These are phyloP conservation scores for Acheta domesticus DNA, from an alignment of 2,888 invertebrate genomes.

Conservation along the genomic window DNA sequence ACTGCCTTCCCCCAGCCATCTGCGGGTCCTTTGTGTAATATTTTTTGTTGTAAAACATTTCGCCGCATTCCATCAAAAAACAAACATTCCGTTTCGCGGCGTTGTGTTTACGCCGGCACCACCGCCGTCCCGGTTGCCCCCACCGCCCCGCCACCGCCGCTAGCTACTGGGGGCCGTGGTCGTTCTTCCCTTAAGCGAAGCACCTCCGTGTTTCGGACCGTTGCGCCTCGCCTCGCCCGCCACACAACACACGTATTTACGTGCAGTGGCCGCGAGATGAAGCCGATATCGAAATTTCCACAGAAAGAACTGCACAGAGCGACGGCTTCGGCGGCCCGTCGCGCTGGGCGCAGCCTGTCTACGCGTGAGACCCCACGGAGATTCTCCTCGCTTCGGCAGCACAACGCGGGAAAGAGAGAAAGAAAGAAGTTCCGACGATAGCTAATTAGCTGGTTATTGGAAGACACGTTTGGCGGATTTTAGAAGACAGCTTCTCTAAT, in stretches of 20 bases:
- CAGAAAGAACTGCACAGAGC: not conserved
- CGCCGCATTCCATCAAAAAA: not conserved
- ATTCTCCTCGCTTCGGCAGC: too few species aligned
- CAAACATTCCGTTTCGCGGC: not conserved
- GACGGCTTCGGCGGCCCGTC: too few species aligned
- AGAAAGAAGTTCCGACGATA: too few species aligned
- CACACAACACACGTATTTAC: not conserved
- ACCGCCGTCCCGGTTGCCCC: not conserved
- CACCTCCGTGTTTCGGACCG: not conserved
- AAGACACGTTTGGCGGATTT: too few species aligned
- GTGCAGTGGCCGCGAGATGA: not conserved
- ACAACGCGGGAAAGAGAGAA: too few species aligned
- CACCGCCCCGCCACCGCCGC: not conserved
- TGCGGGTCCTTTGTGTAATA: not conserved
- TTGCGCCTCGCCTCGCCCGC: not conserved
- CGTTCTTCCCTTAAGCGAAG: not conserved
- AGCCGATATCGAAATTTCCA: slow-evolving; percentile 1
- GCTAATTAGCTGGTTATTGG: too few species aligned
- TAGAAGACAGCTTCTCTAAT: too few species aligned
- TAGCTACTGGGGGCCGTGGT: not conserved
- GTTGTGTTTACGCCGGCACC: not conserved
- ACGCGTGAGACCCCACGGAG: too few species aligned
- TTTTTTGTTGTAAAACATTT: not conserved
- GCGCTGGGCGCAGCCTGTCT: too few species aligned
- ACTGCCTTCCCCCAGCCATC: not conserved